Evolutionary conservation across 2,797 vertebrate species (phyloP).

Genomic region (Phaenicophaeus curvirostris): DNA sequence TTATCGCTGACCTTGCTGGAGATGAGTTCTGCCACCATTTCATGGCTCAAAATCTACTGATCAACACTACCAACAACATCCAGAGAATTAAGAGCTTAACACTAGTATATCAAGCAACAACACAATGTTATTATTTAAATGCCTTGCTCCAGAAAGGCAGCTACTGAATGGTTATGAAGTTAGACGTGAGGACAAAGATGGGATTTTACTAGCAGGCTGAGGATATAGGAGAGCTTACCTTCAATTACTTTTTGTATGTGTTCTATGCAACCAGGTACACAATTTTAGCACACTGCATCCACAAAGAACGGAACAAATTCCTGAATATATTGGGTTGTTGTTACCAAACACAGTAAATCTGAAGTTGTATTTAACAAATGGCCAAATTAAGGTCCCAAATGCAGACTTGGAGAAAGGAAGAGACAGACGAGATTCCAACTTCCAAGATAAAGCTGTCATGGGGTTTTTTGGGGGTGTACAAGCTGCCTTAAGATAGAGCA

Average conservation of each 20-base stretch:
- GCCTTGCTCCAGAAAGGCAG: not conserved
- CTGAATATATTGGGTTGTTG: not conserved
- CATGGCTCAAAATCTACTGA: not conserved
- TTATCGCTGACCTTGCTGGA: not conserved
- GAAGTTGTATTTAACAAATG: not conserved
- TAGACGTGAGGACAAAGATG: constrained; percentile 24
- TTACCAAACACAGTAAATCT: not conserved
- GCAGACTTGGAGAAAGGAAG: not conserved
- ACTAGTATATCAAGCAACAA: not conserved
- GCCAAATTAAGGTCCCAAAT: not conserved
- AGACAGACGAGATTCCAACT: not conserved
- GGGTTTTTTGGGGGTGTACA: not conserved
- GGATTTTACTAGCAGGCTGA: constrained; percentile 19
- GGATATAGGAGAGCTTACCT: not conserved
- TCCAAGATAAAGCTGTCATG: not conserved
- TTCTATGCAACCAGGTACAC: fast-evolving
- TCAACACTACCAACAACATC: not conserved
- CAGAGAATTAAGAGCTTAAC: not conserved
- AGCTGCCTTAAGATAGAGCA: not conserved
- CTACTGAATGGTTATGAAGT: not conserved
- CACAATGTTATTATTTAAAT: not conserved
- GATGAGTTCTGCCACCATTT: not conserved
- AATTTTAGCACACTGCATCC: not conserved
- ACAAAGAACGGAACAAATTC: not conserved
- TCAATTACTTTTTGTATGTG: not conserved